Evolutionary conservation across 2,888 invertebrate species (phyloP).

Genomic region (Nebria brevicollis): DNA sequence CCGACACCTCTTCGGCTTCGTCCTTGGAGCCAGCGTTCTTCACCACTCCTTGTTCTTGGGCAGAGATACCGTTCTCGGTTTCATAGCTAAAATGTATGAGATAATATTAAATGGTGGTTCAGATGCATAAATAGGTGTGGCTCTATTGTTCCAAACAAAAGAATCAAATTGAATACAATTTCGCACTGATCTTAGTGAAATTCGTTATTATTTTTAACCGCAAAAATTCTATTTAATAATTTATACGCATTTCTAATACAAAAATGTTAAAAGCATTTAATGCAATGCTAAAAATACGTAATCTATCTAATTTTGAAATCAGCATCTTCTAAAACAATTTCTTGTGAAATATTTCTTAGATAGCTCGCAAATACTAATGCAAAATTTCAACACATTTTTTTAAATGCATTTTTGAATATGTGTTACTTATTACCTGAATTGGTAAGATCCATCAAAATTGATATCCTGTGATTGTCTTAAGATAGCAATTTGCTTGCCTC

Average conservation of each 20-base stretch:
- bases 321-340: not conserved
- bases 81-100: slow-evolving; percentile 63
- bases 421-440: slow-evolving; percentile 61
- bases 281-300: no score
- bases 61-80: slow-evolving; percentile 72
- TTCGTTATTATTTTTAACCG: not conserved
- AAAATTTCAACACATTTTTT: not conserved
- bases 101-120: not conserved
- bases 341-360: not conserved
- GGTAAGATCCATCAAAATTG: slow-evolving; percentile 66
- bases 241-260: no score
- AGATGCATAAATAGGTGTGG: not conserved
- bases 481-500: slow-evolving; percentile 56
- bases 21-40: slow-evolving; percentile 65
- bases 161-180: slow-evolving; percentile 1
- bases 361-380: not conserved
- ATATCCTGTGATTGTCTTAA: slow-evolving; percentile 62
- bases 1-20: slow-evolving; percentile 64
- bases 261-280: no score
- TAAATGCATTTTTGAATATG: not conserved
- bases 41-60: slow-evolving; percentile 68
- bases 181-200: not conserved
- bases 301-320: no score
- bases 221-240: no score
- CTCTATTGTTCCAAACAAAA: slow-evolving; percentile 12